Conservation (phyloP, 2,888 invertebrate species). For the Ctena decussata region DNA sequence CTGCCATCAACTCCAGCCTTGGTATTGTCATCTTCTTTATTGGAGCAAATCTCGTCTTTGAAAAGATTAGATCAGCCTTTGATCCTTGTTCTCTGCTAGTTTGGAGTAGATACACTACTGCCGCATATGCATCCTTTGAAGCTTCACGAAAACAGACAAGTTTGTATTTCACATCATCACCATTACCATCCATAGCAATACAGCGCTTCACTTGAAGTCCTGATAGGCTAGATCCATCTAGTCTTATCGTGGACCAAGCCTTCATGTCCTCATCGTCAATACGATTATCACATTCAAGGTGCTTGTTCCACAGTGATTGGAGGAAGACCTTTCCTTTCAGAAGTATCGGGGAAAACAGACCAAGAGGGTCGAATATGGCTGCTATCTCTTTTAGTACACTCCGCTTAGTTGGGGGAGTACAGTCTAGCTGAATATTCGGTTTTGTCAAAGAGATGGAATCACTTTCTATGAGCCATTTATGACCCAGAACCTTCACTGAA, state of each 20-base stretch:
- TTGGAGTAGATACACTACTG: neutral
- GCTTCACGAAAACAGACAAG: neutral
- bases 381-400: conserved; percentile 2
- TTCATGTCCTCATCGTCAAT: neutral
- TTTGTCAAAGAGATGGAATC: neutral
- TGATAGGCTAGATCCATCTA: neutral
- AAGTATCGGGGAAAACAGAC: neutral
- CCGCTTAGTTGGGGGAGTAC: neutral
- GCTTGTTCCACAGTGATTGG: neutral
- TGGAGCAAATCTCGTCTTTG: conserved; percentile 5
- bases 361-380: conserved; percentile 5
- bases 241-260: neutral
- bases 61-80: neutral
- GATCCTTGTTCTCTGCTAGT: neutral
- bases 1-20: conserved; percentile 33
- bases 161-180: neutral
- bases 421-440: neutral
- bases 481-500: neutral
- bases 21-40: conserved; percentile 1
- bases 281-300: neutral
- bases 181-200: neutral
- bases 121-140: neutral
- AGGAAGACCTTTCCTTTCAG: neutral
- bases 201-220: neutral
- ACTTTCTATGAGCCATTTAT: conserved; percentile 13